These are phyloP conservation scores for Netelia virgata DNA, from an alignment of 2,888 invertebrate genomes.

Conservation along the genomic window DNA sequence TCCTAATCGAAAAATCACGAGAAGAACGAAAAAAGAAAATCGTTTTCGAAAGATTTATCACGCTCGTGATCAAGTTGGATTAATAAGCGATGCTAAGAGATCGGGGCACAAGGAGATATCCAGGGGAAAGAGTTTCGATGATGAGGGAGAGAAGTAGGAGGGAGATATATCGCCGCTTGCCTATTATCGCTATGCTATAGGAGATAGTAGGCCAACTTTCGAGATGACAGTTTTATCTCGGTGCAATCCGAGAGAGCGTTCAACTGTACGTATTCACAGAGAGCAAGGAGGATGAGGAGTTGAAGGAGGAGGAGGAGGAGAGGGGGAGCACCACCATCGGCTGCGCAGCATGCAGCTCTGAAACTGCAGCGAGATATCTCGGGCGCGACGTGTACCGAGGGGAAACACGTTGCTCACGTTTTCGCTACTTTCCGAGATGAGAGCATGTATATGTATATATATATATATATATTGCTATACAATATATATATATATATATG, in stretches of 20 bases:
- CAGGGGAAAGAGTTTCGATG: slow-evolving; percentile 51
- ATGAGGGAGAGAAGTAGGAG: slow-evolving; percentile 56
- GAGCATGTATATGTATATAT: slow-evolving; percentile 33
- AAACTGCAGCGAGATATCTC: slow-evolving; percentile 39
- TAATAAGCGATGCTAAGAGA: background rate
- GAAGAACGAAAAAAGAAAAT: no score
- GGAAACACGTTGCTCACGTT: slow-evolving; percentile 70
- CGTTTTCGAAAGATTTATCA: no score
- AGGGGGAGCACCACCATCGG: slow-evolving; percentile 17
- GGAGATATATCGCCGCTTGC: slow-evolving; percentile 67
- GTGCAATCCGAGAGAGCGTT: slow-evolving; percentile 71
- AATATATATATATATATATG: slow-evolving; percentile 21
- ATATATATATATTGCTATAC: slow-evolving; percentile 13
- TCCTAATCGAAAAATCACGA: no score
- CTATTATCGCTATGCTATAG: slow-evolving; percentile 76
- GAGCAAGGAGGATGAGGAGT: slow-evolving; percentile 14
- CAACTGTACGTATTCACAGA: slow-evolving; percentile 57
- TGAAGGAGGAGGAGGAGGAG: no score
- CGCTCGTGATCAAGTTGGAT: no score
- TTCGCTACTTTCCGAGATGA: slow-evolving; percentile 74
- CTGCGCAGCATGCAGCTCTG: slow-evolving; percentile 7
- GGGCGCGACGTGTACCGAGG: slow-evolving; percentile 39
- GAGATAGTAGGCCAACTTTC: slow-evolving; percentile 82
- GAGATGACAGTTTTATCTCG: slow-evolving; percentile 80
- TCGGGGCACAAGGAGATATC: slow-evolving; percentile 17